Percentiles rank a stretch among this genome's conserved stretches.
Conservation (phyloP, 2,797 vertebrate genomes). For the Otus scops region DNA sequence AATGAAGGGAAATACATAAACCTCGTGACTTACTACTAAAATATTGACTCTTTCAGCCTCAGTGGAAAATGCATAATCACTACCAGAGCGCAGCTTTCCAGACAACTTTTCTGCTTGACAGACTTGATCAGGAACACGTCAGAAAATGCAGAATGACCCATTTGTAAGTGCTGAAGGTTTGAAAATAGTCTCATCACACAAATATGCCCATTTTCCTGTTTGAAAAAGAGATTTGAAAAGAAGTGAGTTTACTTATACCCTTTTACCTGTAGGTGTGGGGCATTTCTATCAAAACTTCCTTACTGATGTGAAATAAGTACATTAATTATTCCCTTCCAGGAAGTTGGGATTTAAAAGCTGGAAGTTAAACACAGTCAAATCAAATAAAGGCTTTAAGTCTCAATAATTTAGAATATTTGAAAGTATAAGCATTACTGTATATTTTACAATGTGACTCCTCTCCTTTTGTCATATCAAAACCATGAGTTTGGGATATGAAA, state of each 20-base stretch:
- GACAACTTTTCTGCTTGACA: background rate
- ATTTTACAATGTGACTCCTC: background rate
- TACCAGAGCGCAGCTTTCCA: background rate
- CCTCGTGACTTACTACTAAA: background rate
- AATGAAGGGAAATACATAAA: background rate
- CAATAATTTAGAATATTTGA: background rate
- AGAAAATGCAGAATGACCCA: constrained; percentile 42
- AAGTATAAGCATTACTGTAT: background rate
- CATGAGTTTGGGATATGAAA: background rate
- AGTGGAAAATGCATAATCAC: background rate
- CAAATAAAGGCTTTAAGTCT: background rate
- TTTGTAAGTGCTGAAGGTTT: constrained; percentile 38
- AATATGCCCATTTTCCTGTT: constrained; percentile 6
- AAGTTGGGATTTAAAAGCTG: background rate
- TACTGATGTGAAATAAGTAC: background rate
- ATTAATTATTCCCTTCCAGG: background rate
- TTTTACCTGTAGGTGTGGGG: background rate
- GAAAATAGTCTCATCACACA: constrained; percentile 27
- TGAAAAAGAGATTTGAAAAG: background rate
- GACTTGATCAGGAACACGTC: constrained; percentile 5
- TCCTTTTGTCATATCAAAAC: background rate
- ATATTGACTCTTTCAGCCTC: background rate
- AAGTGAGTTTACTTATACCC: background rate
- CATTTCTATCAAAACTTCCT: background rate
- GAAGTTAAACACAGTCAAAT: background rate